phyloP scores from a whole-genome alignment of 2,113 vertebrate genomes.

The Trichechus manatus region DNA sequence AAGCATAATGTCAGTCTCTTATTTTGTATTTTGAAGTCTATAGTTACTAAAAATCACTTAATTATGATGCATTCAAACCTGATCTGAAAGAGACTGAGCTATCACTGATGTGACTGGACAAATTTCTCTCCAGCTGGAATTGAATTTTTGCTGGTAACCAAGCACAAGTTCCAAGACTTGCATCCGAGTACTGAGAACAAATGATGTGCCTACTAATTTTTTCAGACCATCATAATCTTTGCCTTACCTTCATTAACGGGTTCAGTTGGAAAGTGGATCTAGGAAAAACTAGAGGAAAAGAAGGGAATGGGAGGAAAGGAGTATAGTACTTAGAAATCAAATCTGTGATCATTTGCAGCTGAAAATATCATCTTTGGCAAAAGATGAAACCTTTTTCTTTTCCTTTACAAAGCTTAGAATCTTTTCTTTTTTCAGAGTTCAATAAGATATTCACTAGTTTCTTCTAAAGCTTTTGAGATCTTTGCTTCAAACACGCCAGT shows the following conservation, averaged over 20 bases:
- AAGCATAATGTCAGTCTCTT: not conserved
- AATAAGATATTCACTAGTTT: conserved; percentile 30
- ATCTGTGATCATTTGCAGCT: not conserved
- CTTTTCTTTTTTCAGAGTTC: conserved; percentile 22
- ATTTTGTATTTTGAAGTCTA: not conserved
- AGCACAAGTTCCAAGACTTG: not conserved
- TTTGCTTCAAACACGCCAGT: conserved; percentile 17
- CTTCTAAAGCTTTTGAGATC: conserved; percentile 56
- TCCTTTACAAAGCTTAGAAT: conserved; percentile 43
- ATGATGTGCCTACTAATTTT: not conserved
- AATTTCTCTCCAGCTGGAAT: not conserved
- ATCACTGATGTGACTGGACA: not conserved
- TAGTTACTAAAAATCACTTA: conserved; percentile 8
- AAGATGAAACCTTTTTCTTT: not conserved
- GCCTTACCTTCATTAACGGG: not conserved
- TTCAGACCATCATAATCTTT: not conserved
- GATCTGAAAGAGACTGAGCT: not conserved
- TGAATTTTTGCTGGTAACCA: conserved; percentile 9
- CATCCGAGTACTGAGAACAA: not conserved
- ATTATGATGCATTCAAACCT: conserved; percentile 29
- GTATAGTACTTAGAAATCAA: conserved; percentile 42
- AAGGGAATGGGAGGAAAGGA: not conserved
- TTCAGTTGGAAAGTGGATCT: not conserved
- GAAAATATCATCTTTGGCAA: conserved; percentile 12
- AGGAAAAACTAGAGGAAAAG: not conserved